Base-by-base conservation (phyloP, 92 coral and sea anemone species). In the Actinostola sp. region DNA sequence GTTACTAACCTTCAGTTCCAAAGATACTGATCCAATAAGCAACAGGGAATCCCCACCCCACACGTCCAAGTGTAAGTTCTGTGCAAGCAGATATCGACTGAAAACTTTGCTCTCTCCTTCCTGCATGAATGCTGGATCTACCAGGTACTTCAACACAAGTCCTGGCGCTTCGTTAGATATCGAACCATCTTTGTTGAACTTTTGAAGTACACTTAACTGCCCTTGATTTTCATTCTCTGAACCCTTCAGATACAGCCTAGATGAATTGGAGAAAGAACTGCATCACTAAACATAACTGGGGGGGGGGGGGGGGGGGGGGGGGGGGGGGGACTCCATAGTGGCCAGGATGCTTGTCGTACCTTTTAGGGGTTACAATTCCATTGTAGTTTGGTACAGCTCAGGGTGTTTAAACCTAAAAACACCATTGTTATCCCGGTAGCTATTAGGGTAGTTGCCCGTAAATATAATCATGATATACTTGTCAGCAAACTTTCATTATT, bases 41-140 rank as follows among this genome's bases (percentile, higher is more conserved):
- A 95, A 70, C 24, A 95, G 79, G 0, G 99, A 95, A 42, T 95
- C 97, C 19, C 99, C 99, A 67, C 92, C 92, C 99, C 99, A 95
- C 19, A 95, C 96, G 54, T 95, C 99, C 60, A 95, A 65, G 45
- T 95, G 99, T 31, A 95, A 76, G 32, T 72, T 44, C 72, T 95
- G 99, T 13, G 78, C 79, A 28, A 85, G 71, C 9, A 95, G 87
- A 71, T 95, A 95, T 23, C 89, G 86, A 73, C 87, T 58, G 36
- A 95, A 89, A 71, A 92, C 92, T 35, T 87, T 88, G 63, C 67
- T 82, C 75, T 95, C 99, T 45, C 99, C 95, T n/a, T 89, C 92
- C 60, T 95, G 97, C 99, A 95, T 88, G 63, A 73, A 84, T 0
- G 95, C 82, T 35, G 99, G 99, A 52, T 95, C 99, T 34, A 92